These are phyloP conservation scores for Menidia menidia DNA, from an alignment of 2,797 vertebrate species.

Conservation along the genomic window DNA sequence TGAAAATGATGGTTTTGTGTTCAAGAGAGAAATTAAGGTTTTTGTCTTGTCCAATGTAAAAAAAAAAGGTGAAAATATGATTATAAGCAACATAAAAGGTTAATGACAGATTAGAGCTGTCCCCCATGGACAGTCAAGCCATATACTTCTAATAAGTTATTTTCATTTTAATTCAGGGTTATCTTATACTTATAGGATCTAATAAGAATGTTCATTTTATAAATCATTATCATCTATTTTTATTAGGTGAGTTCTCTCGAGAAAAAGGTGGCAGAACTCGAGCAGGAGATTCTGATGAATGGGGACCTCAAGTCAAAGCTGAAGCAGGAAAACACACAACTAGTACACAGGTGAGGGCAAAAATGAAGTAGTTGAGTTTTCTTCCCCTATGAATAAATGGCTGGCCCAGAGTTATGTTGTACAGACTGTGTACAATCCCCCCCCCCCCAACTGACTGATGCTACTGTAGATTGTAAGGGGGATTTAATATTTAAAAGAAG, in stretches of 20 bases:
- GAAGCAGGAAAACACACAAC: slow-evolving; percentile 94
- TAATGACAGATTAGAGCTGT: too few species aligned
- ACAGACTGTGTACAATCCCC: not conserved
- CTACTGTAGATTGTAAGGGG: not conserved
- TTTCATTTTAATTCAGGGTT: too few species aligned
- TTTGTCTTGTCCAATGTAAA: not conserved
- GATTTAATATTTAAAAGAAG: not conserved
- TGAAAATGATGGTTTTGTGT: not conserved
- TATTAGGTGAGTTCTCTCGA: slow-evolving; percentile 89
- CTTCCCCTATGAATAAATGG: not conserved
- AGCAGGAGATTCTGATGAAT: slow-evolving; percentile 90
- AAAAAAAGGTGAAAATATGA: not conserved
- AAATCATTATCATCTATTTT: not conserved
- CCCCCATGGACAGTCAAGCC: too few species aligned
- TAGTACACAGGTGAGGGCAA: slow-evolving; percentile 91
- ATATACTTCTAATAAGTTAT: too few species aligned
- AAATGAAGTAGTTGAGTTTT: not conserved
- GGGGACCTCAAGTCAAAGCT: slow-evolving; percentile 93
- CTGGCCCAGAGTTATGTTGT: not conserved
- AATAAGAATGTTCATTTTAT: too few species aligned
- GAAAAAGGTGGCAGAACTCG: slow-evolving; percentile 94
- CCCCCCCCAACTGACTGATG: not conserved
- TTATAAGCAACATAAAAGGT: too few species aligned
- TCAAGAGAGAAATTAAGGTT: not conserved
- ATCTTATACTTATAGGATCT: too few species aligned